These are phyloP conservation scores for Platycnemis pennipes DNA, from an alignment of 2,888 invertebrate species.

Conservation along the genomic window DNA sequence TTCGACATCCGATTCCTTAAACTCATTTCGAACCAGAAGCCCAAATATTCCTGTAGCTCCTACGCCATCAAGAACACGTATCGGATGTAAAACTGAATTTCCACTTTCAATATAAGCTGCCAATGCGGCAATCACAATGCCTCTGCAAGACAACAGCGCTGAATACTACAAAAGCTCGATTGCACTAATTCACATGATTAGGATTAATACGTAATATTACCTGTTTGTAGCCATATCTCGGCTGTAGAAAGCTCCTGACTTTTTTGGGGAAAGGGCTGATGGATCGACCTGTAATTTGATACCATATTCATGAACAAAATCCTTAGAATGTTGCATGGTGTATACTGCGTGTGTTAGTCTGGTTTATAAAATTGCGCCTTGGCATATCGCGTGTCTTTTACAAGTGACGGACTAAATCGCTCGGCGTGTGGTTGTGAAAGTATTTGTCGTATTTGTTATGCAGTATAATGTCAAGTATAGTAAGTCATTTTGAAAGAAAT, in stretches of 20 bases:
- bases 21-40: slow-evolving; percentile 72
- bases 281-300: slow-evolving; percentile 21
- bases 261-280: slow-evolving; percentile 58
- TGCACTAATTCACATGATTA: background rate
- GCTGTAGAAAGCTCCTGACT: slow-evolving; percentile 68
- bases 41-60: slow-evolving; percentile 73
- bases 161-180: background rate
- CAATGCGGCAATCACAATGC: slow-evolving; percentile 72
- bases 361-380: slow-evolving; percentile 20
- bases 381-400: slow-evolving; percentile 28
- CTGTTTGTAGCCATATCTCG: slow-evolving; percentile 66
- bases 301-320: slow-evolving; percentile 37
- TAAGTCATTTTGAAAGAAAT: background rate
- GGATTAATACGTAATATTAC: background rate
- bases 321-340: slow-evolving; percentile 4
- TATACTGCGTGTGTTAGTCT: background rate
- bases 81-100: slow-evolving; percentile 71
- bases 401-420: background rate
- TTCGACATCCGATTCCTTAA: slow-evolving; percentile 71
- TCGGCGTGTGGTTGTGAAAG: background rate
- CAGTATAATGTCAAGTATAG: background rate
- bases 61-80: slow-evolving; percentile 73
- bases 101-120: slow-evolving; percentile 72
- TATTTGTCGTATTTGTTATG: background rate
- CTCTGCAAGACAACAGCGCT: slow-evolving; percentile 72